Evolutionary conservation across 2,113 vertebrate species (phyloP).

Genomic region (Odocoileus virginianus): DNA sequence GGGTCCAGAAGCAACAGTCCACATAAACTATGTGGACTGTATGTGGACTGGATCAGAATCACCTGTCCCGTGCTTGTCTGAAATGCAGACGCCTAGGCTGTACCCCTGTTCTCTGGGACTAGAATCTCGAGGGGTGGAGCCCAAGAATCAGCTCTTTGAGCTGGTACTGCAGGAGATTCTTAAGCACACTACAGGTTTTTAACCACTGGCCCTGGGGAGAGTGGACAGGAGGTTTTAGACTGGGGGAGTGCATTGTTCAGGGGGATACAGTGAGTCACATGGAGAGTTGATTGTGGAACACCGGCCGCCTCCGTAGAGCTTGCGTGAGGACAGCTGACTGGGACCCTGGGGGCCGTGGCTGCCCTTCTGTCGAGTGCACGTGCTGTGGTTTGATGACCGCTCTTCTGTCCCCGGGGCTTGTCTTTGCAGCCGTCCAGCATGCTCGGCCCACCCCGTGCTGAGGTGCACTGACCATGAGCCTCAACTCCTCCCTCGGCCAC

Average conservation of each 20-base stretch:
- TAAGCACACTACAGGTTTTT: not conserved
- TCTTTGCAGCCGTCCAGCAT: conserved; percentile 76
- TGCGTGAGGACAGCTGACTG: not conserved
- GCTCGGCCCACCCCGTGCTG: conserved; percentile 70
- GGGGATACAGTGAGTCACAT: not conserved
- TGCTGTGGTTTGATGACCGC: not conserved
- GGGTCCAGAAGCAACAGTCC: not conserved
- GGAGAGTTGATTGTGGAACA: not conserved
- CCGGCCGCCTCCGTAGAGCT: not conserved
- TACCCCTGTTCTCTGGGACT: not conserved
- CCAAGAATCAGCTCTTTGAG: not conserved
- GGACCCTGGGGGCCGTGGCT: not conserved
- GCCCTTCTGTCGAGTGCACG: rapidly evolving
- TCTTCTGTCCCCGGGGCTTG: conserved; percentile 13
- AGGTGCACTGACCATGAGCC: conserved; percentile 88
- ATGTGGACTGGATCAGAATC: not conserved
- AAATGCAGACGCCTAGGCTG: not conserved
- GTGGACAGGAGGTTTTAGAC: not conserved
- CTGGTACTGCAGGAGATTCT: not conserved
- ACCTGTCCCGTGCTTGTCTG: not conserved
- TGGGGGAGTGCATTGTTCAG: rapidly evolving
- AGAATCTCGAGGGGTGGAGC: not conserved
- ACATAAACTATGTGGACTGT: not conserved
- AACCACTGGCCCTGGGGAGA: not conserved
- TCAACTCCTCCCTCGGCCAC: conserved; percentile 84